Evolutionary conservation across 2,888 invertebrate genomes (phyloP), one percentile per base, ranked within the genome.

Genomic region (Coleophora deauratella): DNA sequence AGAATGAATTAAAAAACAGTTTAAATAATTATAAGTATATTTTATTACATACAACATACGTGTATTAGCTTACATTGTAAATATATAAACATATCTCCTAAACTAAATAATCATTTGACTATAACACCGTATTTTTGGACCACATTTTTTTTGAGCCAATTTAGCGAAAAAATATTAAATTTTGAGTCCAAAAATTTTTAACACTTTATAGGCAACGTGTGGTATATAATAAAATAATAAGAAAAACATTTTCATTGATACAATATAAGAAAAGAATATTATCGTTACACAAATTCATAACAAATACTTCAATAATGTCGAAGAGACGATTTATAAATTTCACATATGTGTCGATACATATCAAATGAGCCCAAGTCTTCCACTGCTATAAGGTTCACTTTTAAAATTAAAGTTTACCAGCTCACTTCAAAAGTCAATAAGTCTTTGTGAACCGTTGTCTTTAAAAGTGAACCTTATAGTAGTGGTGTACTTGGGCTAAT

Each of bases 11-110:
- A 21, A 21, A 21, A 21, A 37, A 30, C 9, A 36, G 14, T 55
- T 60, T 70, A 72, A 73, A 73, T 74, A 74, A 68, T 72, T 71
- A 77, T 76, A 77, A n/a, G n/a, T n/a, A n/a, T 74, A 78, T 75
- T 78, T 79, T 72, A 78, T 67, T 68, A 63, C 61, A 67, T 77
- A 75, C 70, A 79, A 72, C 76, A 69, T 75, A 66, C 57, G 66
- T 71, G 59, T 63, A 71, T 71, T 69, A 69, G 62, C 66, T 66
- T 69, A 73, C 56, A 65, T 62, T 72, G 75, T 72, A 72, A 70
- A 72, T 67, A 53, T 52, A 67, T 21, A 61, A 55, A 53, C 56
- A 60, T 62, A 60, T 62, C 52, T 59, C 54, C 55, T 66, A 67
- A 53, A 54, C 55, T 59, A 61, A 35, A 45, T 47, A 49, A 50